Conservation (phyloP, 2,888 invertebrate species). For the Gortyna flavago region DNA sequence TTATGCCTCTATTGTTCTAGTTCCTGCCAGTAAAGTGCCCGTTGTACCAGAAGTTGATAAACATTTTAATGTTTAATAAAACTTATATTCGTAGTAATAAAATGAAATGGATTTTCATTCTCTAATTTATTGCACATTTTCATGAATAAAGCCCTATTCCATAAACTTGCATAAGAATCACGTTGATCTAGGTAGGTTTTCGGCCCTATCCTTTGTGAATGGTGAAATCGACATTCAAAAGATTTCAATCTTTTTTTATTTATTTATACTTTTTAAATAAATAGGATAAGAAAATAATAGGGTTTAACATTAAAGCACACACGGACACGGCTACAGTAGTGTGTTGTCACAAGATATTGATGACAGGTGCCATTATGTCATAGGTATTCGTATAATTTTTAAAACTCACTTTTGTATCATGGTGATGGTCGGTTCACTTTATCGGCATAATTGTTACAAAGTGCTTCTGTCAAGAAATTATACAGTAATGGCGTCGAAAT, state of each 20-base stretch:
- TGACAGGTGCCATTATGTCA: slow-evolving; percentile 35
- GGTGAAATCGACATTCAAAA: background rate
- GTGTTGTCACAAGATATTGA: slow-evolving; percentile 12
- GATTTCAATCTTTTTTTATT: too few relatives aligned
- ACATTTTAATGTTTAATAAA: slow-evolving; percentile 13
- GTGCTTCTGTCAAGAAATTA: slow-evolving; percentile 68
- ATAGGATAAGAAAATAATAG: background rate
- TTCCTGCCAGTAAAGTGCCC: slow-evolving; percentile 1
- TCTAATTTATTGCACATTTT: slow-evolving; percentile 20
- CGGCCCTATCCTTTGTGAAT: background rate
- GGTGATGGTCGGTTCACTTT: slow-evolving; percentile 18
- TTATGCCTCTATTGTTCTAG: slow-evolving; percentile 59
- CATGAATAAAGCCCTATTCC: background rate
- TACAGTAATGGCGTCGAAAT: slow-evolving; percentile 68
- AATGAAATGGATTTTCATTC: slow-evolving; percentile 15
- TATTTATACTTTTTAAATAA: background rate
- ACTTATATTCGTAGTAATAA: slow-evolving; percentile 17
- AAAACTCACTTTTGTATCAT: slow-evolving; percentile 28
- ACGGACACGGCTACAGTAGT: background rate
- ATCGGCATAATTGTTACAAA: slow-evolving; percentile 58
- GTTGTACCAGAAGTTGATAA: slow-evolving; percentile 36
- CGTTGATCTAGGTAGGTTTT: background rate
- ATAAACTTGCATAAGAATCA: background rate
- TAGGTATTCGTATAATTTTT: slow-evolving; percentile 28
- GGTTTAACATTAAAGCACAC: too few relatives aligned